These are phyloP conservation scores for Eudyptes chrysolophus DNA, from an alignment of 2,113 vertebrate genomes.

Conservation along the genomic window DNA sequence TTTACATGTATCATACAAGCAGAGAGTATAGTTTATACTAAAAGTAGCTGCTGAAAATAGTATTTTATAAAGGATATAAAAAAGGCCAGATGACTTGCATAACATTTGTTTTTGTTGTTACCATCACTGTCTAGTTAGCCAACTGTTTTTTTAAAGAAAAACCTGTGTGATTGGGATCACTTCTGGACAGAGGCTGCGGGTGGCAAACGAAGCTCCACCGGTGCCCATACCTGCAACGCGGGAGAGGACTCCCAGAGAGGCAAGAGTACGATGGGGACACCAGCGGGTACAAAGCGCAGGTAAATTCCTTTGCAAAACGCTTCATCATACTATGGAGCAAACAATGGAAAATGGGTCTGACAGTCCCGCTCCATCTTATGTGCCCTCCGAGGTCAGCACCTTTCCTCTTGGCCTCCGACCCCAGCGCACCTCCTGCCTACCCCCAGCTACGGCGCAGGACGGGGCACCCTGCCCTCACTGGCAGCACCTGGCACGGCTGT, in stretches of 20 bases:
- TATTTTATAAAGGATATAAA: neutral
- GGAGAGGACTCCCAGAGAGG: neutral
- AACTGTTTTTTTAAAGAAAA: neutral
- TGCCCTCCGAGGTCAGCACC: fast-evolving
- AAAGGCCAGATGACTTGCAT: neutral
- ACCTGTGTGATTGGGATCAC: neutral
- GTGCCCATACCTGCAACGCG: fast-evolving
- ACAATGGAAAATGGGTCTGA: neutral
- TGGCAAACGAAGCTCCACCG: neutral
- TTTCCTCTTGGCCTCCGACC: neutral
- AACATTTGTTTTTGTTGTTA: neutral
- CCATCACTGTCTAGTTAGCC: neutral
- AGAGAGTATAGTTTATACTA: neutral
- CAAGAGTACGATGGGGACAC: neutral
- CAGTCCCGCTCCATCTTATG: neutral
- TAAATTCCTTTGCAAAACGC: neutral
- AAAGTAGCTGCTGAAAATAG: neutral
- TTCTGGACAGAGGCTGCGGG: neutral
- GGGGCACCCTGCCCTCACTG: neutral
- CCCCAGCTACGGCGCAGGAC: too few relatives aligned
- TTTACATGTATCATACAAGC: neutral
- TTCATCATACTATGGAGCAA: neutral
- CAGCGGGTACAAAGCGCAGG: neutral
- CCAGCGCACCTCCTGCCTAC: neutral
- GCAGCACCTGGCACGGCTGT: neutral